Conservation (phyloP, 1,140 invertebrate species). For the Riptortus pedestris region DNA sequence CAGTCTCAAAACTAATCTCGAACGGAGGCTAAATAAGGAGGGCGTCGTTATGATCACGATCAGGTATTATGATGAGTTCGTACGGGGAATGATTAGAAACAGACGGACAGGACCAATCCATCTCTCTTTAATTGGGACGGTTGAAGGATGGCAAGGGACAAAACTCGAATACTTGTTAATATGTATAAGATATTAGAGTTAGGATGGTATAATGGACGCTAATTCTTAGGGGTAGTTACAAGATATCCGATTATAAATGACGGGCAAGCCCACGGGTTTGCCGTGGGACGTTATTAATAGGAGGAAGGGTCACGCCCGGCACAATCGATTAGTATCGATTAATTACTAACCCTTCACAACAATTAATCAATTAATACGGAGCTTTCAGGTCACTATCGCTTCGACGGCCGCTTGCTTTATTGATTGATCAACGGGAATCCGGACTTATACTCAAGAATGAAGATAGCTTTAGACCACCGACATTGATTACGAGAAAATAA, state of each 20-base stretch:
- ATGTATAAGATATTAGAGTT: constrained; percentile 17
- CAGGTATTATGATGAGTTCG: neutral
- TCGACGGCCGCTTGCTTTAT: neutral
- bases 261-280: neutral
- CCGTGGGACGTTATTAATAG: constrained; percentile 17
- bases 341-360: constrained; percentile 8
- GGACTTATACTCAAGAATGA: too few relatives aligned
- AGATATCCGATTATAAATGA: constrained; percentile 18
- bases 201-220: constrained; percentile 9
- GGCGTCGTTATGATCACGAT: neutral
- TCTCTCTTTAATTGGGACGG: constrained; percentile 12
- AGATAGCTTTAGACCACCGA: too few relatives aligned
- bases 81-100: constrained; percentile 7
- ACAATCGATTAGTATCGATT: constrained; percentile 15
- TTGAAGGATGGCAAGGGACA: constrained; percentile 8
- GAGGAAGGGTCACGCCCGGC: constrained; percentile 12
- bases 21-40: neutral
- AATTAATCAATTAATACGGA: constrained; percentile 12
- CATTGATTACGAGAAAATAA: too few relatives aligned
- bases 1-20: neutral
- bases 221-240: constrained; percentile 14
- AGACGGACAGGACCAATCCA: neutral
- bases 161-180: constrained; percentile 8
- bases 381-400: neutral
- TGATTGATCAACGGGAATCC: neutral